A percentile compares a stretch with the other conserved stretches of the same genome.
These are phyloP conservation scores for Lithobates sylvaticus DNA, from an alignment of 2,797 vertebrate species.

Conservation along the genomic window DNA sequence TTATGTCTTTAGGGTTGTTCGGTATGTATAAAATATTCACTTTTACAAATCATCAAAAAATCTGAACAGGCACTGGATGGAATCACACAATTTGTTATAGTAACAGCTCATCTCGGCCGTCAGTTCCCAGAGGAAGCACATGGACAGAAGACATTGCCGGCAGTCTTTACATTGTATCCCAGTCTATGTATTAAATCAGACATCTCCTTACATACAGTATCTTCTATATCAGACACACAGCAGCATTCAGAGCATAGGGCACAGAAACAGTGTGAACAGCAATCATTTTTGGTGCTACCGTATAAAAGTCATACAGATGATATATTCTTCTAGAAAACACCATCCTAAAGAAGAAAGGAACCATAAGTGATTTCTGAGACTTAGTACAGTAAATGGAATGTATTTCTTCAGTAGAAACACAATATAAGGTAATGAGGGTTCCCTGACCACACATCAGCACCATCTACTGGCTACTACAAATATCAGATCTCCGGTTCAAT, in stretches of 20 bases:
- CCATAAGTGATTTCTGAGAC: not conserved
- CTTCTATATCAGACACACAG: no score
- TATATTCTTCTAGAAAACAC: not conserved
- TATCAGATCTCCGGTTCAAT: not conserved
- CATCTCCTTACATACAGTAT: no score
- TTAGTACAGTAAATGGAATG: not conserved
- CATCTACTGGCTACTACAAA: constrained; percentile 53
- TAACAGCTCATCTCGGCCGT: no score
- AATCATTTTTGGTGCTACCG: not conserved
- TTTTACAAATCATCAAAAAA: not conserved
- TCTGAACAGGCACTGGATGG: not conserved
- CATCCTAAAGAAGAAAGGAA: not conserved
- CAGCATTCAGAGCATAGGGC: no score
- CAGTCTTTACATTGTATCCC: not conserved
- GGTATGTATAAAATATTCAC: no score
- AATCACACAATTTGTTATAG: not conserved
- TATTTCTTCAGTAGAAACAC: constrained; percentile 4
- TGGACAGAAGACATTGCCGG: not conserved
- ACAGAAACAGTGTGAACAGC: no score
- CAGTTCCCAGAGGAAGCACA: not conserved
- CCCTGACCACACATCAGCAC: constrained; percentile 47
- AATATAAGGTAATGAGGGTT: not conserved
- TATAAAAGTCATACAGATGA: not conserved
- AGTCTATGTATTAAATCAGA: no score
- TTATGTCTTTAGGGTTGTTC: no score